Conservation (phyloP, 2,888 invertebrate genomes). For the Linnaemya vulpina region DNA sequence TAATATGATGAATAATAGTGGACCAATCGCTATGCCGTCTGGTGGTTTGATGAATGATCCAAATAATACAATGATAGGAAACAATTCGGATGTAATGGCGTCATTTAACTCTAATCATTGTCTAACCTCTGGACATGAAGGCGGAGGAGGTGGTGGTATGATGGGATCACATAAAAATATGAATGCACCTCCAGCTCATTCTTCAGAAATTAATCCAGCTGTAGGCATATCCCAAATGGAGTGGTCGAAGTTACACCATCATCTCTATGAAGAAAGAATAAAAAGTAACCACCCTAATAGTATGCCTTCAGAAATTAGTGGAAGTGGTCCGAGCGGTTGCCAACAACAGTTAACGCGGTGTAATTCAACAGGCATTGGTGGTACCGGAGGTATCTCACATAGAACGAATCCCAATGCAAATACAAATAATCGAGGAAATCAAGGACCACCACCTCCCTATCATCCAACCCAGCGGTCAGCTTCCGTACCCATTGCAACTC, state of each 20-base stretch:
- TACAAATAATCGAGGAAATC: slow-evolving; percentile 83
- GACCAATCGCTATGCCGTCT: slow-evolving; percentile 54
- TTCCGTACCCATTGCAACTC: slow-evolving; percentile 89
- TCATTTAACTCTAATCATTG: slow-evolving; percentile 68
- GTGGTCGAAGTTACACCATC: slow-evolving; percentile 95
- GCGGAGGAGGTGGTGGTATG: slow-evolving; percentile 33
- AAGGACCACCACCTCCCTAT: slow-evolving; percentile 91
- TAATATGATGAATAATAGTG: slow-evolving; percentile 69
- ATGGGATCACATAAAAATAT: slow-evolving; percentile 62
- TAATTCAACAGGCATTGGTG: slow-evolving; percentile 63
- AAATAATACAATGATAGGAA: slow-evolving; percentile 41
- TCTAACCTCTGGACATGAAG: slow-evolving; percentile 68
- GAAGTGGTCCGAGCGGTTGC: slow-evolving; percentile 39
- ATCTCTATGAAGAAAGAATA: slow-evolving; percentile 89
- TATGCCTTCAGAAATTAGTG: slow-evolving; percentile 65
- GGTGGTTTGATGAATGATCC: slow-evolving; percentile 76
- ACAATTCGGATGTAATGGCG: slow-evolving; percentile 72
- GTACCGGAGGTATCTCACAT: slow-evolving; percentile 49
- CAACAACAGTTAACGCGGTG: slow-evolving; percentile 66
- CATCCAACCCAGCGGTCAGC: slow-evolving; percentile 89
- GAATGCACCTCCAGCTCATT: slow-evolving; percentile 36
- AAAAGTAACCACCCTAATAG: slow-evolving; percentile 79
- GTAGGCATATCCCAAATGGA: slow-evolving; percentile 88
- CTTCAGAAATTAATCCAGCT: slow-evolving; percentile 47
- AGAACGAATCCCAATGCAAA: slow-evolving; percentile 73